Evolutionary conservation across 2,113 vertebrate genomes (phyloP).

Genomic region (Eonycteris spelaea): DNA sequence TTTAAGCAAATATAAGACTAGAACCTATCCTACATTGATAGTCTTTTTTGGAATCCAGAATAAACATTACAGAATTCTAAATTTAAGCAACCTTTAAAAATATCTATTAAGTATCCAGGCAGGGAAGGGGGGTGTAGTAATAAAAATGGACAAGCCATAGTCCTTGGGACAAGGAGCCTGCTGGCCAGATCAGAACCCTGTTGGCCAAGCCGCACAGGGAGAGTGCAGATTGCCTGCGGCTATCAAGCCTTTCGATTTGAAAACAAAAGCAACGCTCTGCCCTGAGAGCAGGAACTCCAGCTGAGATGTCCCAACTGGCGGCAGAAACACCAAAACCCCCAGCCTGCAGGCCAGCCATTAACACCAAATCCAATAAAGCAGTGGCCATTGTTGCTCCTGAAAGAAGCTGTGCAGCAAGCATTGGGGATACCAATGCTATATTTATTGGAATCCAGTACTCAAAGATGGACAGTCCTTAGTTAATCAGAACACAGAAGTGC

Average conservation of each 20-base stretch:
- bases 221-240: not conserved
- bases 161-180: not conserved
- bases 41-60: not conserved
- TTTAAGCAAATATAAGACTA: not conserved
- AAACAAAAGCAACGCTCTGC: not conserved
- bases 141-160: not conserved
- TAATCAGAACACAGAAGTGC: not conserved
- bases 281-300: not conserved
- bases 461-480: not conserved
- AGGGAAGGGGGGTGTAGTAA: not conserved
- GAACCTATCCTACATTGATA: not conserved
- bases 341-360: not conserved
- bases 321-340: not conserved
- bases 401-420: not conserved
- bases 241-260: not conserved
- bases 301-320: not conserved
- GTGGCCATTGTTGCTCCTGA: rapidly evolving
- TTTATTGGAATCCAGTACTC: not conserved
- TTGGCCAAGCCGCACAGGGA: not conserved
- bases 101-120: not conserved
- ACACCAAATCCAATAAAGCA: not conserved
- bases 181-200: not conserved
- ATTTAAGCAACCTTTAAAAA: not conserved
- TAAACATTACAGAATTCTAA: not conserved
- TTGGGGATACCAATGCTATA: not conserved